phyloP scores from a whole-genome alignment of 2,888 invertebrate species.

The Steinernema carpocapsae region DNA sequence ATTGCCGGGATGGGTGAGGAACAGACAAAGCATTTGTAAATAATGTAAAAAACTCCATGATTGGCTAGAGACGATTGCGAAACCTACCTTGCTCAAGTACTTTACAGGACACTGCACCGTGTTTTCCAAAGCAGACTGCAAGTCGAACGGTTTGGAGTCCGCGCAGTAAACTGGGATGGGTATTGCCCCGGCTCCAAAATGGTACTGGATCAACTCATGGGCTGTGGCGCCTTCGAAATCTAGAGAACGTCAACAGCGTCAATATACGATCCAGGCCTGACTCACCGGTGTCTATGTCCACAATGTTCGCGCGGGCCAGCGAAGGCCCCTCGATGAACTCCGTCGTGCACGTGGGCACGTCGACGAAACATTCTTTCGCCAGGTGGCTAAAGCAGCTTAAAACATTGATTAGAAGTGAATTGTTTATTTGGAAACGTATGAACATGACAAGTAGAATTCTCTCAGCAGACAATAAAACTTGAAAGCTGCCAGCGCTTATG shows the following conservation, averaged over 20 bases:
- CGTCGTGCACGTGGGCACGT: slow-evolving; percentile 27
- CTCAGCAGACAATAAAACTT: slow-evolving; percentile 26
- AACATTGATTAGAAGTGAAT: not conserved
- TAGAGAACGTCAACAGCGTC: slow-evolving; percentile 10
- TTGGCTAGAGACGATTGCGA: not conserved
- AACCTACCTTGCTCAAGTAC: slow-evolving; percentile 52
- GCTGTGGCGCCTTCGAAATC: slow-evolving; percentile 39
- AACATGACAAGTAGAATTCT: slow-evolving; percentile 18
- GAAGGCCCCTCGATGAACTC: slow-evolving; percentile 21
- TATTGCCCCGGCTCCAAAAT: slow-evolving; percentile 27
- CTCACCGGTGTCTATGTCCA: slow-evolving; percentile 14
- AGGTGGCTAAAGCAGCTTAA: slow-evolving; percentile 28
- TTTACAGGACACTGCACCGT: slow-evolving; percentile 59
- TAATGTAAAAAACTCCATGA: no score
- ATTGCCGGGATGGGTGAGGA: not conserved
- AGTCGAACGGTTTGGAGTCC: slow-evolving; percentile 57
- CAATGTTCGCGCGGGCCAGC: slow-evolving; percentile 1
- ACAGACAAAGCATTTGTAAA: no score
- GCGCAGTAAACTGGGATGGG: slow-evolving; percentile 53
- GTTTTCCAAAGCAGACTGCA: slow-evolving; percentile 53
- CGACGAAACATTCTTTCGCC: slow-evolving; percentile 21
- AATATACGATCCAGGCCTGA: slow-evolving; percentile 21
- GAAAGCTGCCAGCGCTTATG: slow-evolving; percentile 30
- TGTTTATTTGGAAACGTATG: slow-evolving; percentile 26
- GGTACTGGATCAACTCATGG: slow-evolving; percentile 39